A percentile compares a stretch with the other conserved stretches of the same genome.
phyloP scores from a whole-genome alignment of 2,888 invertebrate genomes.

The Sarcophaga variegata region DNA sequence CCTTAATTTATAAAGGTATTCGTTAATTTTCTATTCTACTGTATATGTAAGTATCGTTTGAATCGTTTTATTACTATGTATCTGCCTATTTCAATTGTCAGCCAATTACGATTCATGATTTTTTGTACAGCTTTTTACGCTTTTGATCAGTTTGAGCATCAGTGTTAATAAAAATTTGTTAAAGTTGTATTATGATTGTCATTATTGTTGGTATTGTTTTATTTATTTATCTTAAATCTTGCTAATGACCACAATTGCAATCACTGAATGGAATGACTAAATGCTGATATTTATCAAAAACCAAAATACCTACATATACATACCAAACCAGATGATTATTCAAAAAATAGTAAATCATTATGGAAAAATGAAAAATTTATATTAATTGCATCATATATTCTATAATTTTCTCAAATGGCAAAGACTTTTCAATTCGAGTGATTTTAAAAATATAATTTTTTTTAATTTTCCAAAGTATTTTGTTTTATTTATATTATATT shows the following conservation, averaged over 20 bases:
- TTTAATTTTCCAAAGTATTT: too few species aligned
- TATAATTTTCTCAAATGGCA: slow-evolving; percentile 15
- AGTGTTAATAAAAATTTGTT: slow-evolving; percentile 61
- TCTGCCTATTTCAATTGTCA: slow-evolving; percentile 36
- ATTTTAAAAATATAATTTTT: too few species aligned
- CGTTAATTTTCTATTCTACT: not conserved
- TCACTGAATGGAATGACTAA: slow-evolving; percentile 31
- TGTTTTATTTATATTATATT: too few species aligned
- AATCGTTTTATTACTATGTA: slow-evolving; percentile 15
- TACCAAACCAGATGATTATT: not conserved
- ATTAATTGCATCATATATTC: not conserved
- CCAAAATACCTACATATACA: not conserved
- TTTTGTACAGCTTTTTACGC: slow-evolving; percentile 26
- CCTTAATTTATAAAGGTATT: not conserved
- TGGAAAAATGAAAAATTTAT: slow-evolving; percentile 5
- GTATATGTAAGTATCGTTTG: not conserved
- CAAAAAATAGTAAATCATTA: slow-evolving; percentile 5
- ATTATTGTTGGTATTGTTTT: slow-evolving; percentile 19
- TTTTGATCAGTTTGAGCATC: slow-evolving; percentile 45
- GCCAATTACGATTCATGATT: slow-evolving; percentile 31
- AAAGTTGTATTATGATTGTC: slow-evolving; percentile 34
- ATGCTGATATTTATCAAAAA: not conserved
- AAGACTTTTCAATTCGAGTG: not conserved
- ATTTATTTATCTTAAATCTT: slow-evolving; percentile 53
- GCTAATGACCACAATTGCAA: slow-evolving; percentile 28